Base-by-base conservation (phyloP, 2,113 vertebrate species). In the Butastur rufipennis region DNA sequence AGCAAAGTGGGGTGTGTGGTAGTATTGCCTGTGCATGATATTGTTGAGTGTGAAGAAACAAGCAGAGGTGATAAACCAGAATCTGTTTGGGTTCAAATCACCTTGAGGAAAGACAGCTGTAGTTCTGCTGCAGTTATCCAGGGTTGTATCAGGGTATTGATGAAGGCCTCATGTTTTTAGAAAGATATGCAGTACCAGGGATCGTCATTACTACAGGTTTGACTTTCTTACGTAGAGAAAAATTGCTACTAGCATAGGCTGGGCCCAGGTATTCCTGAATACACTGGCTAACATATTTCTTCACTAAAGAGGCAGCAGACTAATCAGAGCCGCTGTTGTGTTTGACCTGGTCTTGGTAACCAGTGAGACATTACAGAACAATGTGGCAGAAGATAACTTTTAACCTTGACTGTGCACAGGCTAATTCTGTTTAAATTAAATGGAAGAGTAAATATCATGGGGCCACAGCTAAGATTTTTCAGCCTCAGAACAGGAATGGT, bases 361-460 rank as follows among this genome's bases (percentile, higher is more conserved):
- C 17, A 58, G 55, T 93, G 93, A 93, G 67, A 92, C 27, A 88
- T 84, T 86, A 55, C 50, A 94, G 94, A 94, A 63, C 72, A 91
- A 78, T 78, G 89, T 47, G 75, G 21, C n/a, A 78, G 80, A 90
- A 95, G 93, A 95, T 95, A 97, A 95, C 40, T 95, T 90, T 94
- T 88, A 92, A 92, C 75, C 86, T 96, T 86, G 88, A 62, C 72
- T 84, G 32, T 21, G 81, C 45, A 50, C 32, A 53, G 20, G 11
- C 55, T 45, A 34, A 83, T 94, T 86, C 34, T 53, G 36, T 86
- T 95, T 77, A 87, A 92, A 38, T 88, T 80, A 81, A 81, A 58
- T n/a, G 29, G 55, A 92, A 95, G 67, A 38, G 63, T 90, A 93
- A 96, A 95, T 93, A 95, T 18, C 5, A 1, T 62, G 72, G n/a